These are phyloP conservation scores for Lophotis ruficrista DNA, from an alignment of 2,113 vertebrate genomes.

Conservation along the genomic window DNA sequence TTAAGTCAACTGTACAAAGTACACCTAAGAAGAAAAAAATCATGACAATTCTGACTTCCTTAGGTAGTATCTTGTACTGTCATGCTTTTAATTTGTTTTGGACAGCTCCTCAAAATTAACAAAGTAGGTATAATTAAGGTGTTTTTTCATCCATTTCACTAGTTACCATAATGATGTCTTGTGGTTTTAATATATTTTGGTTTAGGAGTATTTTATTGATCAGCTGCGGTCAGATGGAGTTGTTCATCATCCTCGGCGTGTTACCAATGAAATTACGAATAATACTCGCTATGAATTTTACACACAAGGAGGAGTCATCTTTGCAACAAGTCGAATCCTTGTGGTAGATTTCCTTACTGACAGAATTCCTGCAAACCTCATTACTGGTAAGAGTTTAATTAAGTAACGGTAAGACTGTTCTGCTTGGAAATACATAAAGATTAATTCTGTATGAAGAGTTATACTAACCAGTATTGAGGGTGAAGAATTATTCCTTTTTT, in stretches of 20 bases:
- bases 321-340: slow-evolving; percentile 95
- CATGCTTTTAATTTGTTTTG: background rate
- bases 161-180: background rate
- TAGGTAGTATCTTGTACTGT: fast-evolving
- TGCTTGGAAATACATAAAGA: background rate
- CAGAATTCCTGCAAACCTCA: slow-evolving; percentile 91
- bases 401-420: background rate
- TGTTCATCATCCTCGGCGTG: slow-evolving; percentile 85
- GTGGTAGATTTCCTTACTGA: slow-evolving; percentile 96
- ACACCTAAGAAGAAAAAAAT: background rate
- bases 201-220: slow-evolving; percentile 93
- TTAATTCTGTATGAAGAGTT: background rate
- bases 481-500: background rate
- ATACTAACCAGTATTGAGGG: background rate
- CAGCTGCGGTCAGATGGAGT: slow-evolving; percentile 88
- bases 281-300: slow-evolving; percentile 88
- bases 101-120: background rate
- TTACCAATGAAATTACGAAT: slow-evolving; percentile 90
- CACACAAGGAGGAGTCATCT: slow-evolving; percentile 91
- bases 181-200: background rate
- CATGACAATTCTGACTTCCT: background rate
- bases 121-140: background rate
- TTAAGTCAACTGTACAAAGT: background rate
- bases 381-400: slow-evolving; percentile 83
- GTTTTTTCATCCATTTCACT: background rate